phyloP scores from a whole-genome alignment of 64 coral and sea anemone genomes.

The Dendronephthya gigantea region DNA sequence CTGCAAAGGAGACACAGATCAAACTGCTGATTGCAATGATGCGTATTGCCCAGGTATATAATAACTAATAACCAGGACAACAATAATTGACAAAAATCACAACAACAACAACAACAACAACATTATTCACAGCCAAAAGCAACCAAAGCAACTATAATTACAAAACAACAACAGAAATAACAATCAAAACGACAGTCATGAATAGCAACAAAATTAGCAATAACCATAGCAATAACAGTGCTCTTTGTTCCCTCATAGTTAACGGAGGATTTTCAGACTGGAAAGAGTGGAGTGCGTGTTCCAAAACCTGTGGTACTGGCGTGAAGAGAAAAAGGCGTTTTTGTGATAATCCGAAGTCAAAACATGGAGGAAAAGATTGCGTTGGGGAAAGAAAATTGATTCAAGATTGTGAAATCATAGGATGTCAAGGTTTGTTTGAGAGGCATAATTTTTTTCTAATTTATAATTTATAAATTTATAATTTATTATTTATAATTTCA shows the following conservation, averaged over 20 bases:
- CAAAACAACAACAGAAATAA: neutral
- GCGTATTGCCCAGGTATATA: neutral
- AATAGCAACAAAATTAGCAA: neutral
- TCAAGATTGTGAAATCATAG: neutral
- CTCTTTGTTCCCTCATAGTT: neutral
- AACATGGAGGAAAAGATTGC: neutral
- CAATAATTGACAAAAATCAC: too few relatives aligned
- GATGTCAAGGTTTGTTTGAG: neutral
- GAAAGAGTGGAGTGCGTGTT: conserved; percentile 1
- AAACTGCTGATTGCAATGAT: neutral
- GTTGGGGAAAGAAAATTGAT: neutral
- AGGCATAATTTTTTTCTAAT: neutral
- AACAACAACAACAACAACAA: too few relatives aligned
- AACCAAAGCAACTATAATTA: neutral
- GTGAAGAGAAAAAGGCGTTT: neutral
- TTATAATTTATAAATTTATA: too few relatives aligned
- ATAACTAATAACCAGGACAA: neutral
- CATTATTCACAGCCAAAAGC: neutral
- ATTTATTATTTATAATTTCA: too few relatives aligned
- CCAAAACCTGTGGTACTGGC: neutral
- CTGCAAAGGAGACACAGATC: neutral
- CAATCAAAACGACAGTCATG: neutral
- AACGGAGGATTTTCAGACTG: neutral
- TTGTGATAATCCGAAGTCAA: conserved; percentile 10
- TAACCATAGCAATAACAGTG: neutral